phyloP scores from a whole-genome alignment of 2,797 vertebrate species.

The Dallia pectoralis region DNA sequence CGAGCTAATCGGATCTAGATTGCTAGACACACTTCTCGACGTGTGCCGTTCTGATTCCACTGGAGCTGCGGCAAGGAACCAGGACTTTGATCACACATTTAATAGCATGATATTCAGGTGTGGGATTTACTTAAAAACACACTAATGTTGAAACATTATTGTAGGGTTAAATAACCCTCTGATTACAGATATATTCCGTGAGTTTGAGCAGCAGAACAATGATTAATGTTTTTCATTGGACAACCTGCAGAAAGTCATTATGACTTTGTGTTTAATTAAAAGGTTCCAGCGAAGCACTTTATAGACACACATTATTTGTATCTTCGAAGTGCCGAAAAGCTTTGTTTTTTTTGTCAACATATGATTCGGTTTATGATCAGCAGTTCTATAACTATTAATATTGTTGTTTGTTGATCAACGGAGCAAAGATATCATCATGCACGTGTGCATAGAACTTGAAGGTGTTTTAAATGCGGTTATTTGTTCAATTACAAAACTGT shows the following conservation, averaged over 20 bases:
- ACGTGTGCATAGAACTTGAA: background rate
- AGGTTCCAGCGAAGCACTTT: slow-evolving; percentile 24
- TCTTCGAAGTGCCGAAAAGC: slow-evolving; percentile 21
- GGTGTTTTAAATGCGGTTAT: no score
- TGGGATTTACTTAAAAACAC: no score
- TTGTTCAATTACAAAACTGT: no score
- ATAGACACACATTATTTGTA: slow-evolving; percentile 25
- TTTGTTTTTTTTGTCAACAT: slow-evolving; percentile 30
- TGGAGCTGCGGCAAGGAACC: no score
- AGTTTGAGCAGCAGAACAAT: slow-evolving; percentile 7
- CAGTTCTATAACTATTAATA: slow-evolving; percentile 4
- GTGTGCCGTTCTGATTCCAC: no score
- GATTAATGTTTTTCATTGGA: slow-evolving; percentile 17
- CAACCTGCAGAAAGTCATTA: slow-evolving; percentile 26
- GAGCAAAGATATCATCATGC: background rate
- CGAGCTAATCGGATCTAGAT: no score
- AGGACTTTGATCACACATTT: no score
- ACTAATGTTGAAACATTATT: background rate
- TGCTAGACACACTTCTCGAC: no score
- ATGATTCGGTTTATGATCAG: background rate
- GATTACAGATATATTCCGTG: slow-evolving; percentile 11
- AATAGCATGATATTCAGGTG: no score
- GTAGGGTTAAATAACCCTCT: background rate
- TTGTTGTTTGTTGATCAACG: background rate
- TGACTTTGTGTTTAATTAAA: slow-evolving; percentile 39